Percentiles rank a stretch among this genome's conserved stretches.
Evolutionary conservation across 2,113 vertebrate genomes (phyloP).

Genomic region (Sclerurus mexicanus): DNA sequence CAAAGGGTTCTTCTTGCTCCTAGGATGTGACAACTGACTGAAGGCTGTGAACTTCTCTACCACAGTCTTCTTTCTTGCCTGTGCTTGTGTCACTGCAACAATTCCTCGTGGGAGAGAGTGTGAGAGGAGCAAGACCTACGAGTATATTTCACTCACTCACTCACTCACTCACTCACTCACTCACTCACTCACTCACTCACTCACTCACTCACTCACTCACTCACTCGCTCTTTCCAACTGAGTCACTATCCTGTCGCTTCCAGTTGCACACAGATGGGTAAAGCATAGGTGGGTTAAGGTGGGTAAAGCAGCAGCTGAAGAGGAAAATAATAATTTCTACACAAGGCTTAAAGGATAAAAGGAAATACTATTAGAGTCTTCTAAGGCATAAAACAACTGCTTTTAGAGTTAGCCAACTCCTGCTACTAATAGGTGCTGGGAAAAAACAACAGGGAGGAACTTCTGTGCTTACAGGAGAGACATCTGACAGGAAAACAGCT

Average conservation of each 20-base stretch:
- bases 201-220: background rate
- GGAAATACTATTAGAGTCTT: background rate
- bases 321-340: background rate
- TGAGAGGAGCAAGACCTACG: background rate
- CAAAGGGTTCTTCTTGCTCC: accelerated
- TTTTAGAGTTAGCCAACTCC: background rate
- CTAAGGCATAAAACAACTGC: background rate
- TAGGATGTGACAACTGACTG: accelerated
- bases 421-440: background rate
- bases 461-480: background rate
- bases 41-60: background rate
- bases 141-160: background rate
- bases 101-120: background rate
- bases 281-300: too few species aligned
- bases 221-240: background rate
- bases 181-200: background rate
- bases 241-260: background rate
- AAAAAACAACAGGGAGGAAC: background rate
- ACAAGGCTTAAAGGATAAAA: background rate
- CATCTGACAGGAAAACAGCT: background rate
- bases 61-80: background rate
- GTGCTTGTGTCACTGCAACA: background rate
- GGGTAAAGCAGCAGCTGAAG: background rate
- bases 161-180: background rate
- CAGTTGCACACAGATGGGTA: background rate